phyloP scores from a whole-genome alignment of 1,140 invertebrate genomes.

The Calephelis nemesis region DNA sequence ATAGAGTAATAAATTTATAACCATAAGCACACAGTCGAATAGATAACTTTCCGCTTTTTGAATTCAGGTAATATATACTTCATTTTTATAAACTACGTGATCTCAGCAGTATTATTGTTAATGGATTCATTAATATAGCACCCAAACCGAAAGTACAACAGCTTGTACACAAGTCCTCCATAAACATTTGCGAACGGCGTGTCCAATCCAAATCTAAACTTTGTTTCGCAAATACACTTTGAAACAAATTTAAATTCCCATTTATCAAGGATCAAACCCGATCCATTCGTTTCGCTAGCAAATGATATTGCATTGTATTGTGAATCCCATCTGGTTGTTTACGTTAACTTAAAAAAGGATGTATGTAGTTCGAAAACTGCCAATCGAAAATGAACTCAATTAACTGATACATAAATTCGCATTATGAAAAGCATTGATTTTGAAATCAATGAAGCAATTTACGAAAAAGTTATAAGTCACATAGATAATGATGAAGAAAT shows the following conservation, averaged over 20 bases:
- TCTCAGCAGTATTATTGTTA: too few species aligned
- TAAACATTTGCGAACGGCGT: conserved; percentile 29
- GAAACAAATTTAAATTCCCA: conserved; percentile 63
- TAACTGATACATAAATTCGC: conserved; percentile 2
- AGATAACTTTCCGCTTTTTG: too few species aligned
- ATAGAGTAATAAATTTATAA: too few species aligned
- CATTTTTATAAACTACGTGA: too few species aligned
- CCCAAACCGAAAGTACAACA: conserved; percentile 6
- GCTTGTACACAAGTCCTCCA: conserved; percentile 8
- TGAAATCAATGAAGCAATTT: conserved; percentile 14
- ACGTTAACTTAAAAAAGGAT: conserved; percentile 20
- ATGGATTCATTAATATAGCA: conserved; percentile 1
- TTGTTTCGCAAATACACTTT: conserved; percentile 52
- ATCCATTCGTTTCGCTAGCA: conserved; percentile 56
- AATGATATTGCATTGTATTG: conserved; percentile 67
- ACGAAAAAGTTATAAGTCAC: conserved; percentile 23
- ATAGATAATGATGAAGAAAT: conserved; percentile 14
- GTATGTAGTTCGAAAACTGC: conserved; percentile 1
- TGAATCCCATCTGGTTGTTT: conserved; percentile 44
- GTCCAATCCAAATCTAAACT: conserved; percentile 50
- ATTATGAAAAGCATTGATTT: background rate
- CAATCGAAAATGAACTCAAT: conserved; percentile 27
- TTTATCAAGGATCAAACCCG: conserved; percentile 69
- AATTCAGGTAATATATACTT: too few species aligned
- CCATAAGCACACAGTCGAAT: too few species aligned